Evolutionary conservation across 1,140 invertebrate genomes (phyloP).

Genomic region (Physella acuta): DNA sequence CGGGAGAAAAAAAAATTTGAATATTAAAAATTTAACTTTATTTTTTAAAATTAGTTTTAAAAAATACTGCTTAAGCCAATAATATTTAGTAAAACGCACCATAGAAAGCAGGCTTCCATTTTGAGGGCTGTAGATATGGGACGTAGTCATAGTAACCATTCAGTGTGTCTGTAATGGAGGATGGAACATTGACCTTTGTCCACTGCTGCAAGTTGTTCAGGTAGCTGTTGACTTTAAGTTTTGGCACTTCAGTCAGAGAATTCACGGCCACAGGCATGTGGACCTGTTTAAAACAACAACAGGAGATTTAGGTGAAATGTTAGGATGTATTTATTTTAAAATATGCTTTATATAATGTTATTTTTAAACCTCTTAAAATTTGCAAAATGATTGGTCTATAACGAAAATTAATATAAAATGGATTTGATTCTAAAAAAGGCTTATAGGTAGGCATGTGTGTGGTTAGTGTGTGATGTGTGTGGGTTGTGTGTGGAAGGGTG

Average conservation of each 20-base stretch:
- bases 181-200: constrained; percentile 33
- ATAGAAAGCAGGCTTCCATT: constrained; percentile 52
- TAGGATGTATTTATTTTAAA: no score
- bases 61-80: background rate
- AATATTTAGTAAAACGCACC: background rate
- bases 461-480: no score
- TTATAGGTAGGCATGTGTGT: no score
- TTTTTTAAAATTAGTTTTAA: background rate
- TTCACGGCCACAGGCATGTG: constrained; percentile 87
- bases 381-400: no score
- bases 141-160: constrained; percentile 48
- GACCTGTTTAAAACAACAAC: constrained; percentile 68
- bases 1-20: constrained; percentile 6
- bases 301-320: no score
- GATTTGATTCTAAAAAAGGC: no score
- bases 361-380: no score
- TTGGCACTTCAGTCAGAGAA: constrained; percentile 81
- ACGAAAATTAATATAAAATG: no score
- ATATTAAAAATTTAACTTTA: background rate
- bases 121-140: constrained; percentile 35
- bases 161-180: constrained; percentile 35
- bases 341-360: no score
- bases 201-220: constrained; percentile 27
- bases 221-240: constrained; percentile 33
- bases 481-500: no score